Evolutionary conservation across 2,113 vertebrate genomes (phyloP), one percentile per base, ranked within the genome.

Genomic region (Halcyon senegalensis): DNA sequence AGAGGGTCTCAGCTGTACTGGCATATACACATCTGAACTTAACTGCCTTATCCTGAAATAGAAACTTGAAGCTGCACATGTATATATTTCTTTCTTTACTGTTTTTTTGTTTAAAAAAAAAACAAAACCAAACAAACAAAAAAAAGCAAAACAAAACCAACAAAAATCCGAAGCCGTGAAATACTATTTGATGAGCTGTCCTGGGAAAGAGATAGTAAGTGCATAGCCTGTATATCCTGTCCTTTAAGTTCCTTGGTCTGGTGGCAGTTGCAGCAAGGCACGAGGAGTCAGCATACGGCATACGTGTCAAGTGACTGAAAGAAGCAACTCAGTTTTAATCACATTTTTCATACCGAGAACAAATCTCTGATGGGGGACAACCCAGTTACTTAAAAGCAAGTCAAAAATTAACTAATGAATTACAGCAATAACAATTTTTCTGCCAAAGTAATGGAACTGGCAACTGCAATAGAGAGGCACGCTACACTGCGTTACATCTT

Each of bases 371-470:
- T 44, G 27, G 48, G 87, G 46, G 72, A 62, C 48, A 93, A 56
- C 44, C 44, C 73, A 43, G 48, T 77, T 89, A 91, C 44, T 94
- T 66, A 82, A 60, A 95, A 93, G 89, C 39, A 92, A 93, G 41
- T 84, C 3, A 88, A 56, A 95, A 94, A 84, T 30, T 44, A 86
- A 64, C 86, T 56, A 90, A 80, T 41, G 43, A 68, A 62, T 89
- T 89, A 31, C 50, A 93, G 69, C 89, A 91, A 76, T 92, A 96
- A 96, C 53, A 77, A 74, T 79, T 90, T 46, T 86, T 43, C 93
- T 93, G 93, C 94, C 94, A 93, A 97, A 97, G 81, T 68, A 76
- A 89, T 95, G 91, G 96, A 86, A 91, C 64, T 74, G 41, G 62
- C 44, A 70, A 76, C 83, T 87, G 68, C 55, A 82, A 20, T 68